Base-by-base conservation (phyloP, 2,888 invertebrate species). In the Parascotia fuliginaria region DNA sequence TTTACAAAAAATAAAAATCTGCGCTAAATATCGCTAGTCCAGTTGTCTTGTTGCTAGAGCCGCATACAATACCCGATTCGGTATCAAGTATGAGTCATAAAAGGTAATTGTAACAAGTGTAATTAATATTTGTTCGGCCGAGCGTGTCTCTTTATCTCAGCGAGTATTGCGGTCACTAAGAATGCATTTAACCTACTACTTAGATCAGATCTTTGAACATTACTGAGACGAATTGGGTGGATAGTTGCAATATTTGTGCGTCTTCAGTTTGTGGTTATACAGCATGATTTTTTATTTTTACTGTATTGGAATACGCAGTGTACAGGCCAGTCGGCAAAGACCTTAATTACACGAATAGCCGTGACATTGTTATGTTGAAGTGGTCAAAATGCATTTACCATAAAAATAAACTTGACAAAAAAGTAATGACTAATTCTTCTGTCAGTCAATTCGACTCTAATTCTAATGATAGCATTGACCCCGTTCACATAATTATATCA, bases 121-220 rank as follows among this genome's bases (percentile, higher is more conserved):
- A 73, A 75, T 75, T 71, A 67, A 77, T 77, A 75, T 75, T 69
- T 64, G 62, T 51, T 67, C 67, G 57, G 70, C 70, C 65, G 58
- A 73, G 73, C 72, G 73, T 65, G 51, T 53, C 70, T 49, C 65
- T 70, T 70, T 77, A 75, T 75, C 75, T 68, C 55, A 65, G 41
- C 70, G 68, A 55, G 42, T 70, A 75, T 78, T 67, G 69, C 75
- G 75, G 77, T 72, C 78, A 70, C 57, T 36, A 54, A 52, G 48
- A 54, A 58, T 60, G 42, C 61, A 48, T 52, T 45, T 47, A 55
- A 42, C 48, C 44, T 51, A 38, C 53, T 47, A 52, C 27, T 28
- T 36, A 29, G 19, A 19, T 24, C 6, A 22, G 22, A 38, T 28
- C 13, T 11, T 9, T 11, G 13, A 9, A 24, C 7, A 24, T 6